Conservation (phyloP, 1,140 invertebrate species). For the Lordiphosa stackelbergi region DNA sequence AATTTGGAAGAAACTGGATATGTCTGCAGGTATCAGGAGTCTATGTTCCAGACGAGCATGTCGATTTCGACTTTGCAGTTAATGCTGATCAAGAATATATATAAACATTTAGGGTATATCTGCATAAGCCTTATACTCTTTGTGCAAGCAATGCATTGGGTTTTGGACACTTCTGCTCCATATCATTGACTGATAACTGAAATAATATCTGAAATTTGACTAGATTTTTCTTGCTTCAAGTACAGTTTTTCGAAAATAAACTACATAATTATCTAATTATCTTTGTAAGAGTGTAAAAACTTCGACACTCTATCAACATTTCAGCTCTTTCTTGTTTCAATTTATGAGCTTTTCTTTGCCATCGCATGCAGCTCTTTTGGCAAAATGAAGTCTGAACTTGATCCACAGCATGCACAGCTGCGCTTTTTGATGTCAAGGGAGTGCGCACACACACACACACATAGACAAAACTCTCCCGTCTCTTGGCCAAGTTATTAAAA, state of each 20-base stretch:
- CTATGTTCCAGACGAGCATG: too few species aligned
- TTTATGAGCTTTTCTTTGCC: constrained; percentile 16
- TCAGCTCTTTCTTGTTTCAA: constrained; percentile 13
- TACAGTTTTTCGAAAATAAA: too few species aligned
- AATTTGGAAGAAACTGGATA: too few species aligned
- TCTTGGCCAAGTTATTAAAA: constrained; percentile 54
- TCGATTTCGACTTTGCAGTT: too few species aligned
- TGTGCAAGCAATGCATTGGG: too few species aligned
- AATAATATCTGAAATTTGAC: too few species aligned
- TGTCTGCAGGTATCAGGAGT: too few species aligned
- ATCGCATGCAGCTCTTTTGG: constrained; percentile 8
- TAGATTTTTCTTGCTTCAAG: neutral
- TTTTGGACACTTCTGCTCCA: too few species aligned
- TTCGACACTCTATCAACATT: neutral
- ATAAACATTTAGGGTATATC: too few species aligned
- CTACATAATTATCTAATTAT: neutral
- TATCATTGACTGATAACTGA: too few species aligned
- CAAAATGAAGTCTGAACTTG: constrained; percentile 38
- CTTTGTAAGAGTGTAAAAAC: constrained; percentile 5
- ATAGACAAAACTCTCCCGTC: constrained; percentile 22
- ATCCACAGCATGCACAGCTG: constrained; percentile 42
- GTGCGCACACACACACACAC: constrained; percentile 9
- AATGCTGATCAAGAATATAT: too few species aligned
- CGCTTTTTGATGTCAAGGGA: constrained; percentile 46
- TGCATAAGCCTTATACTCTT: too few species aligned